Conservation (phyloP, 2,888 invertebrate genomes). For the Onchidella celtica region DNA sequence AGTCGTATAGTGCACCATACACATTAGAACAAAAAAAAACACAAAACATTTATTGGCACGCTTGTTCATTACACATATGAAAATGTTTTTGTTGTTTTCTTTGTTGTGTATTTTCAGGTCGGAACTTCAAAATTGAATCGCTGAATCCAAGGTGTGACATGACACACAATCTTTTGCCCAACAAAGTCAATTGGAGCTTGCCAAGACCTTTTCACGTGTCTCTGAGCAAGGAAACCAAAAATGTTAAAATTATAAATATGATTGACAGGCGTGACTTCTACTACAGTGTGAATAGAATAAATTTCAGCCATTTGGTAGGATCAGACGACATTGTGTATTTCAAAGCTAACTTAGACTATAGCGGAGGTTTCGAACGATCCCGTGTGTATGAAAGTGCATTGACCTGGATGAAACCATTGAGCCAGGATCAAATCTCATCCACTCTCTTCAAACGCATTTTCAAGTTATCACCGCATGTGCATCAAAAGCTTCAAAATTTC, state of each 20-base stretch:
- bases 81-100: too few relatives aligned
- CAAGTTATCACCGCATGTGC: constrained; percentile 1
- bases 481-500: not conserved
- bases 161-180: not conserved
- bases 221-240: not conserved
- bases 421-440: not conserved
- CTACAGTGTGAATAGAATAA: not conserved
- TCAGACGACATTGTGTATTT: constrained; percentile 7
- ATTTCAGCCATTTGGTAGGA: not conserved
- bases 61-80: too few relatives aligned
- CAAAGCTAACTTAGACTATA: constrained; percentile 27
- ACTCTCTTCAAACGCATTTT: constrained; percentile 18
- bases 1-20: too few relatives aligned
- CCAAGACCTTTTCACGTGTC: not conserved
- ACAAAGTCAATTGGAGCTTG: constrained; percentile 35
- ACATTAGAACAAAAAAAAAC: too few relatives aligned
- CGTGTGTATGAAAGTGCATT: not conserved
- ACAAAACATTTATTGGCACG: too few relatives aligned
- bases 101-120: too few relatives aligned
- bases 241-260: not conserved
- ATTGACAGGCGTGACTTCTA: not conserved
- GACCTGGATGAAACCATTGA: constrained; percentile 32
- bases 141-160: not conserved
- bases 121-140: constrained; percentile 28
- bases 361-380: not conserved